Evolutionary conservation across 2,113 vertebrate species (phyloP).

Genomic region (Corapipo altera): DNA sequence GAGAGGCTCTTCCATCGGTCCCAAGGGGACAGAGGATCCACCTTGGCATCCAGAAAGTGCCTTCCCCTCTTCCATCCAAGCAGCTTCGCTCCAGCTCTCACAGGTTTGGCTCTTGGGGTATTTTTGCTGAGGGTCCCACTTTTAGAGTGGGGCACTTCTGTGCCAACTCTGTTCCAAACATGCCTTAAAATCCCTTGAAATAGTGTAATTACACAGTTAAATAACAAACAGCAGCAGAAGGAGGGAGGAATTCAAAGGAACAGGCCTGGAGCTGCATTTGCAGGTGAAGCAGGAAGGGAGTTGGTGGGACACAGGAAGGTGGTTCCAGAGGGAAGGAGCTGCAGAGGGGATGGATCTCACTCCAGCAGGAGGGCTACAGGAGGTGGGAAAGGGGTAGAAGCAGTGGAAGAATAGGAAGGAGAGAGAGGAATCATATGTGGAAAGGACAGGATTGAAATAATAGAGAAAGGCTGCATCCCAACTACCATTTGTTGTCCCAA

Average conservation of each 20-base stretch:
- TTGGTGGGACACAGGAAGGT: background rate
- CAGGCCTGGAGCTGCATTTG: background rate
- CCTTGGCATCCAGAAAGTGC: background rate
- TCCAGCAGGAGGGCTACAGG: background rate
- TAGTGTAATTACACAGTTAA: background rate
- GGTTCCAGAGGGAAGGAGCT: background rate
- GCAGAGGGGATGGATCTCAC: background rate
- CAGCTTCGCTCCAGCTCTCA: background rate
- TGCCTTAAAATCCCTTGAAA: background rate
- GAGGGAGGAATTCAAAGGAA: background rate
- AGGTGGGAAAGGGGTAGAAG: background rate
- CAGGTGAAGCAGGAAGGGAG: background rate
- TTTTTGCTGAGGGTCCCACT: background rate
- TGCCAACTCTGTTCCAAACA: background rate
- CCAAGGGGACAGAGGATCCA: background rate
- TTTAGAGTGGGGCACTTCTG: background rate
- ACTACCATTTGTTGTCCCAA: background rate
- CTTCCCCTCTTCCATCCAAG: background rate
- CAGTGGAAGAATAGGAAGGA: background rate
- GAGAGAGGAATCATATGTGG: background rate
- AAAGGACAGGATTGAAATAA: background rate
- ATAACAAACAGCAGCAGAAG: background rate
- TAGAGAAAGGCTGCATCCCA: background rate
- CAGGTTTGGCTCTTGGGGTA: fast-evolving
- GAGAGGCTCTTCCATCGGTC: background rate